Evolutionary conservation across 2,113 vertebrate genomes (phyloP), one percentile per base, ranked within the genome.

Genomic region (Thamnaconus septentrionalis): DNA sequence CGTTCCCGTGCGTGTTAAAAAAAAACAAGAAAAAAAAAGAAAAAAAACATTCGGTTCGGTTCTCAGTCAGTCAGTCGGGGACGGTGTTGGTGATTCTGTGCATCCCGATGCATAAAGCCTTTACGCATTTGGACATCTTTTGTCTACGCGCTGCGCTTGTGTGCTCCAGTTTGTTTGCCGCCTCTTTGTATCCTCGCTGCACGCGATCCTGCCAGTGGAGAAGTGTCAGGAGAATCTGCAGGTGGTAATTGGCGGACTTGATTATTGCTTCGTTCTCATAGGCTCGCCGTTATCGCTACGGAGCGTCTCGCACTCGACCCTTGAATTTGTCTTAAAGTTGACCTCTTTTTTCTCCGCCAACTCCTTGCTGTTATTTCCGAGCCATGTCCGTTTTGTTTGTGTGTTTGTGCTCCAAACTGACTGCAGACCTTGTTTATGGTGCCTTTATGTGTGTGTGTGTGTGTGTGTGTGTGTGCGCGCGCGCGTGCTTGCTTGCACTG

Each of bases 91-190:
- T 41, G 66, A 12, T 80, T 50, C 54, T 63, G 80, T 74, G 76
- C 87, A 73, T 81, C 49, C 66, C 66, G 78, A 64, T 73, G 87
- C 86, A 87, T 87, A 89, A 90, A 83, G 76, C 78, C 70, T 88
- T 89, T 90, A 88, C 88, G 87, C 87, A 84, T 87, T 76, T 79
- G 86, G 63, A 71, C 82, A 72, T 81, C 78, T 64, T 87, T 88
- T 88, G 85, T 89, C 76, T 85, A 78, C 72, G 66, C 62, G n/a
- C 5, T 76, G 71, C 69, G 64, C 83, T 75, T 77, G 18, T 71
- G 73, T 64, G 74, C 67, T 69, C 58, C 71, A 69, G 75, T 81
- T 81, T 75, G 71, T 74, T 74, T 81, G 66, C 79, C 61, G 80
- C 50, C 53, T 72, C 58, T 80, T 47, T 69, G 56, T 69, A 47